A percentile compares a stretch with the other conserved stretches of the same genome.
phyloP scores from a whole-genome alignment of 2,888 invertebrate genomes.

The Parascotia fuliginaria region DNA sequence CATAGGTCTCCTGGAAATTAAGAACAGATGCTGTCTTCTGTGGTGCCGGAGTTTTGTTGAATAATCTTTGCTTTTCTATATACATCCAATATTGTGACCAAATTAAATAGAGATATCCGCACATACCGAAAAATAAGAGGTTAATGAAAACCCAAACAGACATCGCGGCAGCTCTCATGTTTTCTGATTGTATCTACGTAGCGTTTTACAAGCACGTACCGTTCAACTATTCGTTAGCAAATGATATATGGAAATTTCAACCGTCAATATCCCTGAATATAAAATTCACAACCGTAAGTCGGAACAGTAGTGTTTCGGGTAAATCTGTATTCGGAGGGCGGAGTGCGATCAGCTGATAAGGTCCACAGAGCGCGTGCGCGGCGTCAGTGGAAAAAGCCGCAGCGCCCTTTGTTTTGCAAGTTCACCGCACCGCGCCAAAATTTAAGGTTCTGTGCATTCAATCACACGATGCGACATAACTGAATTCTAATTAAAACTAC shows the following conservation, averaged over 20 bases:
- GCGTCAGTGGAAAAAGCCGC: conserved; percentile 31
- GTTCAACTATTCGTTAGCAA: conserved; percentile 2
- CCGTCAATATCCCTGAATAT: conserved; percentile 21
- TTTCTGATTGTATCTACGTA: conserved; percentile 26
- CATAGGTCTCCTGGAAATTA: conserved; percentile 52
- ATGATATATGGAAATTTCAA: conserved; percentile 9
- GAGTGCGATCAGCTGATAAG: conserved; percentile 65
- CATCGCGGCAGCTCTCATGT: conserved; percentile 88
- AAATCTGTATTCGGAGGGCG: conserved; percentile 50
- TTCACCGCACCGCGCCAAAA: background rate
- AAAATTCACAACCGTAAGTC: conserved; percentile 55
- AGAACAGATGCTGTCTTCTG: conserved; percentile 52
- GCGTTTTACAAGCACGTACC: conserved; percentile 9
- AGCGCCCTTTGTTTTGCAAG: conserved; percentile 25
- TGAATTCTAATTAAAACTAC: too few species aligned
- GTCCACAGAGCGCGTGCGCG: conserved; percentile 62
- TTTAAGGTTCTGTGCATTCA: too few species aligned
- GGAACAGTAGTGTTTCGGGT: conserved; percentile 33
- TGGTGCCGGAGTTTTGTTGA: conserved; percentile 62
- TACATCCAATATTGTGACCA: conserved; percentile 91
- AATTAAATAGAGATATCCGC: conserved; percentile 89
- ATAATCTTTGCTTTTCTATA: conserved; percentile 83
- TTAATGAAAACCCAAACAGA: conserved; percentile 91
- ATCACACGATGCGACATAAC: too few species aligned
- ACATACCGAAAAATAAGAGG: conserved; percentile 89